Conservation (phyloP, 2,888 invertebrate species). For the Lasioglossum figueresi region DNA sequence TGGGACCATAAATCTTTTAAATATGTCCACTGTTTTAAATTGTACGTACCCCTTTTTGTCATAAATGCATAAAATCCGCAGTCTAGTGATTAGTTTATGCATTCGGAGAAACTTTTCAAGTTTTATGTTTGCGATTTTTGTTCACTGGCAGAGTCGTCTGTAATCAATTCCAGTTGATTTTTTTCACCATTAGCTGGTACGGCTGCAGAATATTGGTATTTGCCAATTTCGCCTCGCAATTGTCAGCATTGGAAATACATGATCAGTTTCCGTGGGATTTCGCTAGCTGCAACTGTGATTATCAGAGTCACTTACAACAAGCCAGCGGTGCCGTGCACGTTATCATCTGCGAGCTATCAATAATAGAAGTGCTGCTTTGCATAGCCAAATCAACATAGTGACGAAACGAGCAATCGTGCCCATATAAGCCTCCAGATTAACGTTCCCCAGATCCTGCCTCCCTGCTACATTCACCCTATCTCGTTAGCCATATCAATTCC, state of each 20-base stretch:
- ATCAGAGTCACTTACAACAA: conserved; percentile 43
- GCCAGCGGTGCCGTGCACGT: conserved; percentile 29
- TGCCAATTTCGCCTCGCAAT: conserved; percentile 54
- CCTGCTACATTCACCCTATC: neutral
- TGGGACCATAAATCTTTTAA: no score
- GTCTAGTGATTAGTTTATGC: neutral
- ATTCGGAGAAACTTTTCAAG: neutral
- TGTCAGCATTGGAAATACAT: conserved; percentile 66
- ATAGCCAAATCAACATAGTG: conserved; percentile 61
- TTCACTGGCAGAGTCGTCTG: neutral
- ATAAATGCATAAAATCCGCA: no score
- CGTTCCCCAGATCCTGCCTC: conserved; percentile 28
- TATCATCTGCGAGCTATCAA: conserved; percentile 58
- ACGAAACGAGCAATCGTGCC: conserved; percentile 63
- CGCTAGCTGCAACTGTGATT: conserved; percentile 62
- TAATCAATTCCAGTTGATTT: neutral
- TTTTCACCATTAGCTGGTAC: neutral
- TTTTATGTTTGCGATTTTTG: neutral
- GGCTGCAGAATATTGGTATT: neutral
- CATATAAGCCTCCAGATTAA: conserved; percentile 71
- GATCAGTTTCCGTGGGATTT: conserved; percentile 61
- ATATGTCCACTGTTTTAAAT: no score
- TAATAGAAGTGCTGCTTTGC: conserved; percentile 58
- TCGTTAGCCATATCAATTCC: neutral
- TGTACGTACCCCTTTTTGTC: no score